Percentiles rank a stretch among this genome's conserved stretches.
Conservation (phyloP, 2,113 vertebrate genomes). For the Rhegmatorhina hoffmannsi region DNA sequence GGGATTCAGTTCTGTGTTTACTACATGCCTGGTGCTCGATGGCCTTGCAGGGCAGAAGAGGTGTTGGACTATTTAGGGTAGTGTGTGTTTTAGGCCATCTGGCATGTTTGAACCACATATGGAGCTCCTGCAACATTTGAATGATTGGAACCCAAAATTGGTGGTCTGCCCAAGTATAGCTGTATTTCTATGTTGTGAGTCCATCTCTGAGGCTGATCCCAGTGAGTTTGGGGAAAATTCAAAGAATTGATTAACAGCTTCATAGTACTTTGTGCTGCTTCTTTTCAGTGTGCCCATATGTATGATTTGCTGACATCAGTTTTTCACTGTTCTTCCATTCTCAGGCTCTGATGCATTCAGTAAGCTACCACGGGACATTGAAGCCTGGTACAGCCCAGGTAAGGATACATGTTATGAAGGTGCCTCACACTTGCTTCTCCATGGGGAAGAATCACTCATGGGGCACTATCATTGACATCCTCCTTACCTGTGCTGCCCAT, state of each 20-base stretch:
- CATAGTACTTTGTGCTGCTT: not conserved
- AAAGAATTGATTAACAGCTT: not conserved
- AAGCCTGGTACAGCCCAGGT: not conserved
- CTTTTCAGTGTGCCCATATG: not conserved
- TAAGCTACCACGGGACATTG: rapidly evolving
- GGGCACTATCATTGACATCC: not conserved
- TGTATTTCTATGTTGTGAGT: not conserved
- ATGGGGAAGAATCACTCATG: not conserved
- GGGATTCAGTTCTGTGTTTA: not conserved
- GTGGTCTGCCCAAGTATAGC: not conserved
- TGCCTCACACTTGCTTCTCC: not conserved
- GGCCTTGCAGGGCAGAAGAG: not conserved
- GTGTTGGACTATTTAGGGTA: constrained; percentile 31
- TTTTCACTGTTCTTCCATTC: not conserved
- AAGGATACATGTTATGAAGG: not conserved
- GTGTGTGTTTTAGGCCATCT: constrained; percentile 39
- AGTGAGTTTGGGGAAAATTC: not conserved
- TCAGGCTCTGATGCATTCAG: not conserved
- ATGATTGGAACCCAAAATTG: not conserved
- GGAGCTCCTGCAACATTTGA: not conserved
- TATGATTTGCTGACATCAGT: not conserved
- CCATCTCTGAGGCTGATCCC: not conserved
- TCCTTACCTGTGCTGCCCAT: not conserved
- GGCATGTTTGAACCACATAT: constrained; percentile 23
- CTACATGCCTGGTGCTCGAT: not conserved